Evolutionary conservation across 92 coral and sea anemone genomes (phyloP), one percentile per base, ranked within the genome.

Genomic region (Actinostola sp.): DNA sequence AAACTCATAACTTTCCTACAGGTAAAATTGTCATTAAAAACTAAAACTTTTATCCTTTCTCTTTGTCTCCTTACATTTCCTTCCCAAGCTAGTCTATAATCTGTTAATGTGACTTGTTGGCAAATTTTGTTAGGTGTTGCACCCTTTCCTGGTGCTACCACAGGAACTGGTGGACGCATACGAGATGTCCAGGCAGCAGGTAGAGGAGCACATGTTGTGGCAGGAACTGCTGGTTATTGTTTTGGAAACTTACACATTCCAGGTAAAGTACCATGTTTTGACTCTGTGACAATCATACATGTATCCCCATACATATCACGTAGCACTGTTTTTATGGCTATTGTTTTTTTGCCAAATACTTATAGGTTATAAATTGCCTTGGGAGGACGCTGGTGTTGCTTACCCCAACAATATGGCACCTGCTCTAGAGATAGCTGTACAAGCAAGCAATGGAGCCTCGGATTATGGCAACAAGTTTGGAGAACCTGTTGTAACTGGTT

Each of bases 401-500:
- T 93, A 93, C 63, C 98, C 98, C 43, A 67, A 69, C 51, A 93
- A 93, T 73, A 91, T 93, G 96, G 98, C 98, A 4, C 93, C 83
- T 38, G 97, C 98, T 10, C 38, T 86, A 26, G 92, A 85, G 17
- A 81, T 93, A 26, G 97, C 97, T 2, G 84, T 93, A 3, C 97
- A 93, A 55, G 98, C 97, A 16, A 93, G 98, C 67, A 91, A 91
- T 73, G 98, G 98, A 48, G 98, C 98, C 15, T 93, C 98, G 5
- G 98, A 93, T 57, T 93, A 93, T 61, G 98, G 98, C 26, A 93
- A 93, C 75, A 93, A 93, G 86, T 93, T 93, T 82, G 98, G 98
- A 12, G 98, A 93, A 72, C 98, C 98, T 30, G 98, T 93, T n/a
- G 80, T 93, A 21, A 72, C 94, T 58, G 98, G 98, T 8, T 93